phyloP scores from a whole-genome alignment of 2,797 vertebrate genomes.

The Aselliscus stoliczkanus region DNA sequence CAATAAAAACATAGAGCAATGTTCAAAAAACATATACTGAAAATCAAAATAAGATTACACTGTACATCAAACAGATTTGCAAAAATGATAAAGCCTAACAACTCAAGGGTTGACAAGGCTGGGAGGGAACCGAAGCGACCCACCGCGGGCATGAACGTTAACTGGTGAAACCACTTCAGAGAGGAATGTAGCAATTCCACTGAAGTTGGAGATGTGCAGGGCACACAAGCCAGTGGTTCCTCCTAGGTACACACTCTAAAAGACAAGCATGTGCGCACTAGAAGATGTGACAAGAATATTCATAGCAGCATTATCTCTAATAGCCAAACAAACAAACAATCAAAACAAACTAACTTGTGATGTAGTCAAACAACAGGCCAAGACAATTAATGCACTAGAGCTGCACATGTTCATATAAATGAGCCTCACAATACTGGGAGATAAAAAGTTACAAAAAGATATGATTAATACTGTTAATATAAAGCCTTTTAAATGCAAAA shows the following conservation, averaged over 20 bases:
- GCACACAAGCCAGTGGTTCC: background rate
- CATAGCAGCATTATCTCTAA: background rate
- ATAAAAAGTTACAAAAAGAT: background rate
- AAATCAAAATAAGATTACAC: background rate
- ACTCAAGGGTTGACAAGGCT: background rate
- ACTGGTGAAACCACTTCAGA: background rate
- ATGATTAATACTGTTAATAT: background rate
- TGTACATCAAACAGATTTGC: background rate
- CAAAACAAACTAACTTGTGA: background rate
- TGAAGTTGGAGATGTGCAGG: background rate
- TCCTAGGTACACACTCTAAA: background rate
- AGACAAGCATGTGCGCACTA: background rate
- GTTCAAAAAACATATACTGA: background rate
- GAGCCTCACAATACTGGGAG: background rate
- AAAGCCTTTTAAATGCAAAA: background rate
- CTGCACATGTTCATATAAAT: background rate
- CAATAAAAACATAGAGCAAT: background rate
- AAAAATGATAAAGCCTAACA: background rate
- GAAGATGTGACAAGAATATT: background rate
- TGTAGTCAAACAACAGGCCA: background rate
- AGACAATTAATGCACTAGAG: background rate
- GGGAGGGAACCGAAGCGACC: background rate
- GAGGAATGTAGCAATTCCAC: background rate
- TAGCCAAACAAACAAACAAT: background rate
- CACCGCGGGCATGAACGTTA: too few relatives aligned